These are phyloP conservation scores for Drosophila mauritiana DNA, from an alignment of 1,140 invertebrate genomes.

Conservation along the genomic window DNA sequence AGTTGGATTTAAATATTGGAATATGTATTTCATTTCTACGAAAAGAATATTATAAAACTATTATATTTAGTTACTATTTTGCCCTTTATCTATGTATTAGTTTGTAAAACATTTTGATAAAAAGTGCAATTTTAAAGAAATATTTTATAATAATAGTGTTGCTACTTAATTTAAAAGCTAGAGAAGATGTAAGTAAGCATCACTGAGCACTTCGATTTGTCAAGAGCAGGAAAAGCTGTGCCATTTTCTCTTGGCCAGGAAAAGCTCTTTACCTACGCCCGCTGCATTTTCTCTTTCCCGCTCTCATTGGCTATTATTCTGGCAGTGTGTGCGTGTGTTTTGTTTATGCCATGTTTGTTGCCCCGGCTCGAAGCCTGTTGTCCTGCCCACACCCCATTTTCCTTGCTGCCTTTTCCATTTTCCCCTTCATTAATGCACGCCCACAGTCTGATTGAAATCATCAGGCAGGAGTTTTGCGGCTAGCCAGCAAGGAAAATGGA, in stretches of 20 bases:
- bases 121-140: no score
- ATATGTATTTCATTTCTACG: no score
- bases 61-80: no score
- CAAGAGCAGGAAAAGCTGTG: conserved; percentile 30
- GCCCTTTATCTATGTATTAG: no score
- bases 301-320: conserved; percentile 17
- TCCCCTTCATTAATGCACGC: conserved; percentile 42
- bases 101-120: no score
- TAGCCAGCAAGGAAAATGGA: conserved; percentile 4
- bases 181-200: conserved; percentile 8
- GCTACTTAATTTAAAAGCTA: background rate
- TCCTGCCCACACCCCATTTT: conserved; percentile 17
- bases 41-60: no score
- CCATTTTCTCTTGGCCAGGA: conserved; percentile 2
- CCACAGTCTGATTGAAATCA: conserved; percentile 58
- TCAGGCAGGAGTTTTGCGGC: conserved; percentile 39
- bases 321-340: conserved; percentile 24
- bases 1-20: background rate
- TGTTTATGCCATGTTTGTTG: conserved; percentile 61
- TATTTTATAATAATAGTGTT: background rate
- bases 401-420: conserved; percentile 11
- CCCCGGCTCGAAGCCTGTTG: conserved; percentile 40
- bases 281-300: conserved; percentile 11
- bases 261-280: conserved; percentile 24
- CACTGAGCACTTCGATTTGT: conserved; percentile 9